A percentile compares a stretch with the other conserved stretches of the same genome.
These are phyloP conservation scores for Hystrix cristata DNA, from an alignment of 2,113 vertebrate genomes.

Conservation along the genomic window DNA sequence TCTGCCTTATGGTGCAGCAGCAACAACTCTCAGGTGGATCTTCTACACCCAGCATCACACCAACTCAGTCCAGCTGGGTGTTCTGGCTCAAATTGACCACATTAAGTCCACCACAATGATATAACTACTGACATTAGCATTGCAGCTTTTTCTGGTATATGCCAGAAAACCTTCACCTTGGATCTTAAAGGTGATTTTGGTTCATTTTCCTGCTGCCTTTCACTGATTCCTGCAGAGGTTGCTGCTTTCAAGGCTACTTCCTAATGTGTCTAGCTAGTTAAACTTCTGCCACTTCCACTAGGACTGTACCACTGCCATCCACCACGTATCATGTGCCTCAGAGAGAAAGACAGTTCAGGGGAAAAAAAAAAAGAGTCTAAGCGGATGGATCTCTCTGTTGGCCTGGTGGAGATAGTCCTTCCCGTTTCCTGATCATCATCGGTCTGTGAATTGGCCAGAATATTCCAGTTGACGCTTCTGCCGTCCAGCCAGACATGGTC, in stretches of 20 bases:
- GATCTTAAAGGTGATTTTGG: background rate
- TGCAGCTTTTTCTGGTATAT: background rate
- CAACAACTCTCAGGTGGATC: too few relatives aligned
- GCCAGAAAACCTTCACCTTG: background rate
- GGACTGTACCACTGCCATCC: background rate
- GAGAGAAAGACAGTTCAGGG: background rate
- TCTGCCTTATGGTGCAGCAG: too few relatives aligned
- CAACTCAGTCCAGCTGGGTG: too few relatives aligned
- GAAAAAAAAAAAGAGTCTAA: background rate
- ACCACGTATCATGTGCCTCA: background rate
- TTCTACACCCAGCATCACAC: too few relatives aligned
- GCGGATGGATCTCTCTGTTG: background rate
- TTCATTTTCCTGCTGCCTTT: background rate
- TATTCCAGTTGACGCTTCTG: background rate
- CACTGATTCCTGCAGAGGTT: background rate
- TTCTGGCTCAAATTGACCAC: too few relatives aligned
- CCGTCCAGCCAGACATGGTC: background rate
- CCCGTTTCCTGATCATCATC: background rate
- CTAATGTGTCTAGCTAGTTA: background rate
- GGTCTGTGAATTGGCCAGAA: background rate
- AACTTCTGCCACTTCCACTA: background rate
- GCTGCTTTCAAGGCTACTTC: background rate
- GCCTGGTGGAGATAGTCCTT: background rate
- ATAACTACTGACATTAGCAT: accelerated
- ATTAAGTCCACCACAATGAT: too few relatives aligned